Evolutionary conservation across 1,140 invertebrate genomes (phyloP).

Genomic region (Pogonus chalceus): DNA sequence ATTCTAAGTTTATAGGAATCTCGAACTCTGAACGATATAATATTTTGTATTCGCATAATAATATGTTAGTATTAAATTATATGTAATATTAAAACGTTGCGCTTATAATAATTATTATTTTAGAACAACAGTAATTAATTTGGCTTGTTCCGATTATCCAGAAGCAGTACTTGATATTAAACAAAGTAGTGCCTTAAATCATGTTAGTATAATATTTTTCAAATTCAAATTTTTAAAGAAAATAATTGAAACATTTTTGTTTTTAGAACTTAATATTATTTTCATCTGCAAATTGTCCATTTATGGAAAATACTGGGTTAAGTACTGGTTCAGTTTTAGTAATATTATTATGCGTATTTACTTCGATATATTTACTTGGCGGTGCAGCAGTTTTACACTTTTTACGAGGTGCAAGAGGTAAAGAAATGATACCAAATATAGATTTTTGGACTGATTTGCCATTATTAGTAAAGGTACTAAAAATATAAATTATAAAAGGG

Average conservation of each 20-base stretch:
- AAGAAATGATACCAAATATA: constrained; percentile 46
- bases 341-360: constrained; percentile 22
- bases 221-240: neutral
- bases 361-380: constrained; percentile 25
- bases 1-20: constrained; percentile 4
- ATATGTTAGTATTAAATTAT: neutral
- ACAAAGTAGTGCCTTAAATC: constrained; percentile 11
- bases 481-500: neutral
- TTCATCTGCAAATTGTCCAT: constrained; percentile 18
- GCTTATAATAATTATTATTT: neutral
- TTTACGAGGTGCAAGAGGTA: constrained; percentile 43
- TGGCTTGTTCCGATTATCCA: constrained; percentile 10
- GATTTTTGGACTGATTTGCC: constrained; percentile 45
- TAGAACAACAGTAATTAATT: constrained; percentile 11
- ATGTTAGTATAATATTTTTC: neutral
- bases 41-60: neutral
- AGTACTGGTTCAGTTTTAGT: constrained; percentile 28
- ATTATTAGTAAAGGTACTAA: constrained; percentile 43
- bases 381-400: constrained; percentile 44
- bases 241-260: neutral
- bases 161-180: constrained; percentile 13
- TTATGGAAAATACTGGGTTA: constrained; percentile 13
- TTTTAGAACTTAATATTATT: constrained; percentile 19
- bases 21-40: neutral
- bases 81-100: neutral